Evolutionary conservation across 2,113 vertebrate genomes (phyloP).

Genomic region (Geococcyx californianus): DNA sequence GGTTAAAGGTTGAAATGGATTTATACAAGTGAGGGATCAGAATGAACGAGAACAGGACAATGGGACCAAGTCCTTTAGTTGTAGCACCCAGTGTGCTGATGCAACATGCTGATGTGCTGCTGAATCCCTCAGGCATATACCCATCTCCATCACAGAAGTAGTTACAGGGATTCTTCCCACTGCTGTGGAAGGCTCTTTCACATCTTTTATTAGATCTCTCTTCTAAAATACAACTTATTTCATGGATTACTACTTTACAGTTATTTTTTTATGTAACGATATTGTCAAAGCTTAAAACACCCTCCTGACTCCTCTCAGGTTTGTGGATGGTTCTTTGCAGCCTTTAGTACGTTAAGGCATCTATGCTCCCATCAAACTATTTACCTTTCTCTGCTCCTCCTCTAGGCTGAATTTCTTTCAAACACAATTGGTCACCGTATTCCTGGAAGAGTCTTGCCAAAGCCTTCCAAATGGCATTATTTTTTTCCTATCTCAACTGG

Average conservation of each 20-base stretch:
- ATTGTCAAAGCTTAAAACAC: neutral
- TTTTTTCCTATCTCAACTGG: neutral
- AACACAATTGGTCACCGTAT: neutral
- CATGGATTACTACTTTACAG: neutral
- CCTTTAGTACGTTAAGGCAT: neutral
- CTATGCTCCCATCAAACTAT: neutral
- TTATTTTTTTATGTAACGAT: neutral
- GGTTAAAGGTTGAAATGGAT: neutral
- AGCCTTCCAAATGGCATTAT: neutral
- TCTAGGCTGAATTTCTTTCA: neutral
- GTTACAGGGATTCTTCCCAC: neutral
- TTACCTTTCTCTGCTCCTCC: neutral
- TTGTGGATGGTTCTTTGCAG: neutral
- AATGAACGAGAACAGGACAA: neutral
- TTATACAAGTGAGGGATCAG: neutral
- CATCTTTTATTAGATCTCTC: neutral
- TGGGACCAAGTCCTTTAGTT: too few relatives aligned
- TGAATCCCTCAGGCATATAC: too few relatives aligned
- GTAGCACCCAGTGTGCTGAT: neutral
- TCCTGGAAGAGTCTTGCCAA: neutral
- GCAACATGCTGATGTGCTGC: too few relatives aligned
- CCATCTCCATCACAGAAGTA: too few relatives aligned
- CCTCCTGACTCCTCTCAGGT: neutral
- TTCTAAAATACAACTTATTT: neutral
- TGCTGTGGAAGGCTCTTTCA: neutral